These are phyloP conservation scores for Tetramorium bicarinatum DNA, from an alignment of 2,888 invertebrate species.

Conservation along the genomic window DNA sequence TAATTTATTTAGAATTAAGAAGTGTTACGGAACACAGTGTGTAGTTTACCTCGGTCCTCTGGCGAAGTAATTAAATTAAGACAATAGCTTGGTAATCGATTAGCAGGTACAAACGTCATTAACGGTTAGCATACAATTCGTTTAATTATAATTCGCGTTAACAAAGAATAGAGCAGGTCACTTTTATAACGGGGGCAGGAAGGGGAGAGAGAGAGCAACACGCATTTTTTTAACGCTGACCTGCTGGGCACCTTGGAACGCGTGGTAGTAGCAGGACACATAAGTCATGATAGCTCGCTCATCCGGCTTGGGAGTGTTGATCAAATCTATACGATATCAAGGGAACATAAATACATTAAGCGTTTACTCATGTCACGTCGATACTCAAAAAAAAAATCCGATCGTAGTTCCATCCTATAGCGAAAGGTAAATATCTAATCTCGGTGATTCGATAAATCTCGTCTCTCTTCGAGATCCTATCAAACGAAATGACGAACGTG, in stretches of 20 bases:
- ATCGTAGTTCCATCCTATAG: conserved; percentile 62
- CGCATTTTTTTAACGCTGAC: conserved; percentile 88
- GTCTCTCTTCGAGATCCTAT: conserved; percentile 10
- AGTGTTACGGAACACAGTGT: conserved; percentile 33
- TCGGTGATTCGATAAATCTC: conserved; percentile 25
- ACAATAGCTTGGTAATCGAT: conserved; percentile 45
- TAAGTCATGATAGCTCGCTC: conserved; percentile 99
- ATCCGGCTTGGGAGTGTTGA: conserved; percentile 99
- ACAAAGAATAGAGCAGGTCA: conserved; percentile 62
- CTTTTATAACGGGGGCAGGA: conserved; percentile 51
- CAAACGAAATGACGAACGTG: not conserved
- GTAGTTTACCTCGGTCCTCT: conserved; percentile 8
- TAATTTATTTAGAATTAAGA: not conserved
- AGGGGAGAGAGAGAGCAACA: conserved; percentile 69
- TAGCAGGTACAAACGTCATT: conserved; percentile 67
- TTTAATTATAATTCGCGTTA: conserved; percentile 68
- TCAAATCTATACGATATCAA: conserved; percentile 93
- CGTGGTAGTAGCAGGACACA: conserved; percentile 99
- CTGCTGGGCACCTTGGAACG: conserved; percentile 99
- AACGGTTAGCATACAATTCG: conserved; percentile 60
- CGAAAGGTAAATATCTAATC: conserved; percentile 49
- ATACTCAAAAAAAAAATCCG: conserved; percentile 56
- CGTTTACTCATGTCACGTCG: conserved; percentile 60
- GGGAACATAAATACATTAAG: conserved; percentile 73
- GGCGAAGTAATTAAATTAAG: conserved; percentile 50